Evolutionary conservation across 2,888 invertebrate genomes (phyloP).

Genomic region (Entomobrya multifasciata): DNA sequence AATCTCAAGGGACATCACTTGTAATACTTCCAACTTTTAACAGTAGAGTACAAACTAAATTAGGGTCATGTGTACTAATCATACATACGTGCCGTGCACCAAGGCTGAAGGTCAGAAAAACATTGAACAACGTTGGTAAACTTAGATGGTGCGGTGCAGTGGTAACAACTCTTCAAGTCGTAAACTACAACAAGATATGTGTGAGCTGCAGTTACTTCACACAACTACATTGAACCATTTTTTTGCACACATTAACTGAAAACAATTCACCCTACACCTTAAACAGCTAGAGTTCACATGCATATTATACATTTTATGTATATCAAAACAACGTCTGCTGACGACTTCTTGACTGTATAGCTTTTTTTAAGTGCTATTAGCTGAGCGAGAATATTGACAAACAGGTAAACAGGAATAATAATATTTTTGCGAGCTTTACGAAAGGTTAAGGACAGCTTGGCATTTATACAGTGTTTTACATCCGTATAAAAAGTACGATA

Average conservation of each 20-base stretch:
- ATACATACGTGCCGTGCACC: not conserved
- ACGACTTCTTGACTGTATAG: not conserved
- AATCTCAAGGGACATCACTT: constrained; percentile 11
- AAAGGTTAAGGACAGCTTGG: constrained; percentile 60
- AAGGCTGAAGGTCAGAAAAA: constrained; percentile 48
- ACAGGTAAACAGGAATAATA: not conserved
- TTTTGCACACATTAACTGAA: no score
- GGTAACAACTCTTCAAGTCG: no score
- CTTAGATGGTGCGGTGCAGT: not conserved
- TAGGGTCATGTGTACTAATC: constrained; percentile 54
- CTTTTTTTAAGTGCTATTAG: not conserved
- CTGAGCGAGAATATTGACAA: not conserved
- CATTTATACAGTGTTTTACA: constrained; percentile 51
- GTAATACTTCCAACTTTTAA: constrained; percentile 18
- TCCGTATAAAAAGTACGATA: constrained; percentile 30
- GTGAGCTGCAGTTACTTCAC: no score
- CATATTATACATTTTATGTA: no score
- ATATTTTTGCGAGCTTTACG: not conserved
- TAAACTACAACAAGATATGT: no score
- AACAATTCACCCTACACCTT: no score
- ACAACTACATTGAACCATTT: no score
- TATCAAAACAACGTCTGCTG: no score
- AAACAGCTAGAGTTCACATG: no score
- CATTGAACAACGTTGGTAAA: not conserved
- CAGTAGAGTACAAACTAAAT: constrained; percentile 43